phyloP scores from a whole-genome alignment of 2,888 invertebrate species.

The Geotrupes spiniger region DNA sequence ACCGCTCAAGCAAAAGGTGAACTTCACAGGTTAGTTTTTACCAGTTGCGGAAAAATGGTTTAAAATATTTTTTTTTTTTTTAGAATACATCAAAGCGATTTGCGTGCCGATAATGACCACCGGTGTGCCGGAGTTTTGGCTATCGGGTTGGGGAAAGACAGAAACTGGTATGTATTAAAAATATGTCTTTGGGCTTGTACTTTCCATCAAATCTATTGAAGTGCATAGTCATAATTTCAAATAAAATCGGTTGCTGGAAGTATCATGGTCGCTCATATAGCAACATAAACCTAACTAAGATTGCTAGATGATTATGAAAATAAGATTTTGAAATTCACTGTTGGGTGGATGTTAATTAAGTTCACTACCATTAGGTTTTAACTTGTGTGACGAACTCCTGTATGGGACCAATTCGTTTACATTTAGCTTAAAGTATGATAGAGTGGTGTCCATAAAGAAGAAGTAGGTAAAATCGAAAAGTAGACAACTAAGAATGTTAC shows the following conservation, averaged over 20 bases:
- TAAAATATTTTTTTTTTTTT: constrained; percentile 20
- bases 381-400: too few relatives aligned
- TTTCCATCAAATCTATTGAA: background rate
- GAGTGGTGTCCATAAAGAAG: too few relatives aligned
- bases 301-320: too few relatives aligned
- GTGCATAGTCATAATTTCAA: background rate
- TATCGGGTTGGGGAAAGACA: constrained; percentile 57
- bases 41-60: background rate
- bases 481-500: too few relatives aligned
- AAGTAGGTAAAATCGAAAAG: too few relatives aligned
- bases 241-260: background rate
- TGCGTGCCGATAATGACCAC: constrained; percentile 34
- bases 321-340: too few relatives aligned
- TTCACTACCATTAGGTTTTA: too few relatives aligned
- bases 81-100: constrained; percentile 44
- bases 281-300: too few relatives aligned
- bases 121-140: constrained; percentile 31
- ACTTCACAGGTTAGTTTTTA: constrained; percentile 46
- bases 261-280: too few relatives aligned
- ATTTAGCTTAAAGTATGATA: too few relatives aligned
- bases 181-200: constrained; percentile 19
- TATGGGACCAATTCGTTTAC: too few relatives aligned
- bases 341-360: too few relatives aligned
- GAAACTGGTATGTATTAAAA: constrained; percentile 42
- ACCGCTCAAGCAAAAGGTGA: constrained; percentile 45